Conservation (phyloP, 2,888 invertebrate genomes). For the Aplocera efformata region DNA sequence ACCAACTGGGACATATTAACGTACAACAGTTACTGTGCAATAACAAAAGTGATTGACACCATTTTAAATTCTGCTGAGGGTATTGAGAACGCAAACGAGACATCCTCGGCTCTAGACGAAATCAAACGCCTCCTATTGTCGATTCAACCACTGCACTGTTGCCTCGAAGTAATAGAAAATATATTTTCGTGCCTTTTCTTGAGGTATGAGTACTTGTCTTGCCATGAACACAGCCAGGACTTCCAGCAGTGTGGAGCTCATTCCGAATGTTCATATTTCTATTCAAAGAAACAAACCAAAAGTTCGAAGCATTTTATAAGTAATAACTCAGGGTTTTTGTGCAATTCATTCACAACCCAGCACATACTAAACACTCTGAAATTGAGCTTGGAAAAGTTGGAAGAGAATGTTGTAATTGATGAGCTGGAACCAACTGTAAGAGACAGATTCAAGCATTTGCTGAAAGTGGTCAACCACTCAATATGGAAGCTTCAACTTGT, state of each 20-base stretch:
- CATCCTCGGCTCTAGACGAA: constrained; percentile 66
- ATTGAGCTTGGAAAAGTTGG: constrained; percentile 72
- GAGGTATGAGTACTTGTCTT: constrained; percentile 81
- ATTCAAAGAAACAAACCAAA: constrained; percentile 62
- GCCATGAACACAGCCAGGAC: constrained; percentile 72
- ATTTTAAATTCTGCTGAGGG: constrained; percentile 63
- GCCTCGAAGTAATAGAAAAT: constrained; percentile 85
- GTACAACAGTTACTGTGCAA: constrained; percentile 75
- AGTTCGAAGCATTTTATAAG: constrained; percentile 43
- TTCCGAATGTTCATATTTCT: constrained; percentile 74
- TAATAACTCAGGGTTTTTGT: constrained; percentile 75
- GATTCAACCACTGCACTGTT: constrained; percentile 66
- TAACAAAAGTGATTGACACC: constrained; percentile 72
- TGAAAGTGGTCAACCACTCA: constrained; percentile 82
- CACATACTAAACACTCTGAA: constrained; percentile 80
- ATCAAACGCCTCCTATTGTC: constrained; percentile 69
- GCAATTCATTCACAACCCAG: constrained; percentile 80
- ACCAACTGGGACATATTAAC: constrained; percentile 70
- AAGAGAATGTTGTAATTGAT: constrained; percentile 49
- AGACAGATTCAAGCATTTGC: constrained; percentile 53
- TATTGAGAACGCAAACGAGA: constrained; percentile 51
- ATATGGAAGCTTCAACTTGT: constrained; percentile 87
- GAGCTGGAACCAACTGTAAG: constrained; percentile 44
- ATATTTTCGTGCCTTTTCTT: constrained; percentile 86
- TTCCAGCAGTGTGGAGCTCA: constrained; percentile 61